These are phyloP conservation scores for Leucoraja erinaceus DNA, from an alignment of 2,113 vertebrate genomes.

Conservation along the genomic window DNA sequence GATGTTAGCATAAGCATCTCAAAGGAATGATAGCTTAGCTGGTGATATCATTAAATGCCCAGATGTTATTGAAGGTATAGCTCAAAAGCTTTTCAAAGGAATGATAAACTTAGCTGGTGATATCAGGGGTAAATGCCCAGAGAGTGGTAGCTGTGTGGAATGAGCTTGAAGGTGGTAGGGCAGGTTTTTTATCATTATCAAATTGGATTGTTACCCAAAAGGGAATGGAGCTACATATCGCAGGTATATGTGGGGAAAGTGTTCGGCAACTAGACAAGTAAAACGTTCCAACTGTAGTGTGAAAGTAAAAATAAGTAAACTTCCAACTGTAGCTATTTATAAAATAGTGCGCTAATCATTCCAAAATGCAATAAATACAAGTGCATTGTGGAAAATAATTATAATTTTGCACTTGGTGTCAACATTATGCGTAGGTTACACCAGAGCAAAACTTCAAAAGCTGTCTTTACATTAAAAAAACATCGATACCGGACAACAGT, in stretches of 20 bases:
- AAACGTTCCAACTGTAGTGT: no score
- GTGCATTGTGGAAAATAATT: neutral
- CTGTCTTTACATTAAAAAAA: neutral
- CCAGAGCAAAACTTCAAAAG: neutral
- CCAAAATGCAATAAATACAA: neutral
- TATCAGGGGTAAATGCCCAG: no score
- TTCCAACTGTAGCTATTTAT: no score
- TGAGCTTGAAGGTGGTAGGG: no score
- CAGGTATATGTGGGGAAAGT: no score
- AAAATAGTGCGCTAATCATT: neutral
- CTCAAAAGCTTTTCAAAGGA: no score
- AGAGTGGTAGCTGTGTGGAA: no score
- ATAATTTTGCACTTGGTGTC: neutral
- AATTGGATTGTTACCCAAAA: neutral
- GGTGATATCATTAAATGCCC: neutral
- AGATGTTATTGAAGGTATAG: neutral
- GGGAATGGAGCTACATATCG: neutral
- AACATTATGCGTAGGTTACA: neutral
- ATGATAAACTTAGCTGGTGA: no score
- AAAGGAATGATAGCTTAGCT: neutral
- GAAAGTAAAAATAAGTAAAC: neutral
- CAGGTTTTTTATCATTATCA: neutral
- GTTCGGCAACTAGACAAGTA: no score
- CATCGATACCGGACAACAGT: neutral
- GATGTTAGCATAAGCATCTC: neutral